Evolutionary conservation across 2,797 vertebrate species (phyloP).

Genomic region (Melanotaenia parkinsoni): DNA sequence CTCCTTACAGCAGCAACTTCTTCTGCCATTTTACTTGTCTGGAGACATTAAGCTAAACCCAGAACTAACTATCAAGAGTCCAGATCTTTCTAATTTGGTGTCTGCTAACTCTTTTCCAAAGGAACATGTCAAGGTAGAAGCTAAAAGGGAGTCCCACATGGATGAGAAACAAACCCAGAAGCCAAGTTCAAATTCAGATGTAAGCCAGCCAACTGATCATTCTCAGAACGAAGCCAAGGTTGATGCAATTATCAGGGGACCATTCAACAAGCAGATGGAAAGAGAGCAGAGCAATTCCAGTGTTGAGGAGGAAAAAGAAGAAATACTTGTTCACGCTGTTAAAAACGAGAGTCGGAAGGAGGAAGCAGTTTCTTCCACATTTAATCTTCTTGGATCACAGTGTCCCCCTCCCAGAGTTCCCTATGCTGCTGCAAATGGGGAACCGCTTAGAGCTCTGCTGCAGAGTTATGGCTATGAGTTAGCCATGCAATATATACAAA

Average conservation of each 20-base stretch:
- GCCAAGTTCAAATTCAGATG: slow-evolving; percentile 51
- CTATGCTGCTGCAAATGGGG: slow-evolving; percentile 88
- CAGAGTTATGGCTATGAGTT: slow-evolving; percentile 98
- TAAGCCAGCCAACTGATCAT: slow-evolving; percentile 45
- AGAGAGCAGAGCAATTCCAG: slow-evolving; percentile 77
- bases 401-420: slow-evolving; percentile 93
- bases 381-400: slow-evolving; percentile 77
- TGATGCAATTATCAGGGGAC: slow-evolving; percentile 43
- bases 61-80: slow-evolving; percentile 87
- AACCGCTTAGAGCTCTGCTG: slow-evolving; percentile 93
- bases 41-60: slow-evolving; percentile 94
- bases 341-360: slow-evolving; percentile 65
- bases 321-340: slow-evolving; percentile 25
- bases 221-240: slow-evolving; percentile 44
- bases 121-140: slow-evolving; percentile 86
- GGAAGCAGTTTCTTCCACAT: slow-evolving; percentile 48
- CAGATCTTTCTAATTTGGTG: slow-evolving; percentile 84
- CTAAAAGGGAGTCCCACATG: slow-evolving; percentile 80
- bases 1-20: slow-evolving; percentile 94
- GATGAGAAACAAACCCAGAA: slow-evolving; percentile 79
- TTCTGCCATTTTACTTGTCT: slow-evolving; percentile 96
- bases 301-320: slow-evolving; percentile 78
- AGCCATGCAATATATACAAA: slow-evolving; percentile 97
- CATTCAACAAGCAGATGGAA: slow-evolving; percentile 75
- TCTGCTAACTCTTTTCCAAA: slow-evolving; percentile 60